Evolutionary conservation across 2,888 invertebrate species (phyloP).

Genomic region (Drosophila nr. perissopoda): DNA sequence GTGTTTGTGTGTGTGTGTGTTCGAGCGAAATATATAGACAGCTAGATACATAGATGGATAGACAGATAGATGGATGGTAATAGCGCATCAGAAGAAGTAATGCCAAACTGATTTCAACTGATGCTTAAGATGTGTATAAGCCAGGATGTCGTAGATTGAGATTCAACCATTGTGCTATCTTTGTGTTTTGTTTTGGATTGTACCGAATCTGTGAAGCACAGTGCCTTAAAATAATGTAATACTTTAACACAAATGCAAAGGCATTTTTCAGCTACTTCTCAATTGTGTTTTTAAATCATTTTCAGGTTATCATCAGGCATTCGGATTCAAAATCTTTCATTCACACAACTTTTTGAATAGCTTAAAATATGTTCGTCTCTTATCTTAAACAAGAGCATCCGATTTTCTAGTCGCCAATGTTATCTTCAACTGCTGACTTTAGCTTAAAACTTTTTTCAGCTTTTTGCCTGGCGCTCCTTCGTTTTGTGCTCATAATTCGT

Average conservation of each 20-base stretch:
- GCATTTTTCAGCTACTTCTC: not conserved
- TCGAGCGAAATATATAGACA: not conserved
- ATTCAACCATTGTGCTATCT: not conserved
- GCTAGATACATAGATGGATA: not conserved
- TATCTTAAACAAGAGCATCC: constrained; percentile 10
- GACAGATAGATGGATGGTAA: constrained; percentile 3
- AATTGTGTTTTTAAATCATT: constrained; percentile 1
- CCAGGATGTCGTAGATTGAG: not conserved
- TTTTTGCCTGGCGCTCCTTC: constrained; percentile 8
- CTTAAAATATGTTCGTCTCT: constrained; percentile 10
- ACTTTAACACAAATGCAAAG: not conserved
- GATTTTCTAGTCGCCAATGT: constrained; percentile 15
- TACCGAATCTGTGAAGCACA: not conserved
- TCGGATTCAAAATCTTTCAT: not conserved
- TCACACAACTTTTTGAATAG: constrained; percentile 16
- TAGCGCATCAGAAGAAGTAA: not conserved
- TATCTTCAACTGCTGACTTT: constrained; percentile 1
- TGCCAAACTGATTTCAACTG: constrained; percentile 12
- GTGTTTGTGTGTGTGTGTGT: not conserved
- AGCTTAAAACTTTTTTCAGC: constrained; percentile 3
- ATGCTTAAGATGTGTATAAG: not conserved
- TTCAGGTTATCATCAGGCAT: not conserved
- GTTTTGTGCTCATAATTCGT: constrained; percentile 32
- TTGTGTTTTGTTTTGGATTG: not conserved
- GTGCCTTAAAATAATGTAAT: not conserved